Percentiles rank a stretch among this genome's conserved stretches.
Evolutionary conservation across 2,797 vertebrate genomes (phyloP).

Genomic region (Sebastes oblongus): DNA sequence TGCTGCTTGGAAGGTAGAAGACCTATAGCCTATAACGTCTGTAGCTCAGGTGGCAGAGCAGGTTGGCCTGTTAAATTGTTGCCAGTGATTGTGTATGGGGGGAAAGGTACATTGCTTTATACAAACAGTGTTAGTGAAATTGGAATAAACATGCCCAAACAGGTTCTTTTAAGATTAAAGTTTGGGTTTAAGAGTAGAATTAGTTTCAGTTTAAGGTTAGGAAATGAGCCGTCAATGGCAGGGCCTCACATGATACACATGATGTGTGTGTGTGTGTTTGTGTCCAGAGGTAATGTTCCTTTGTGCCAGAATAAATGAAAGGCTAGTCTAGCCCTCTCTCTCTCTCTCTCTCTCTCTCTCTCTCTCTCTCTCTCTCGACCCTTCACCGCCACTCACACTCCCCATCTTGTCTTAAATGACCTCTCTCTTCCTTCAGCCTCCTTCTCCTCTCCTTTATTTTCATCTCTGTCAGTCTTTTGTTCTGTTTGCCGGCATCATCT

Average conservation of each 20-base stretch:
- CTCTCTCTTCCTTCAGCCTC: not conserved
- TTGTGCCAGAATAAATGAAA: conserved; percentile 55
- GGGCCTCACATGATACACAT: not conserved
- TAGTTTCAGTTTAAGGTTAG: not conserved
- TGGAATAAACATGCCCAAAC: not conserved
- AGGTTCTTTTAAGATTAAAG: not conserved
- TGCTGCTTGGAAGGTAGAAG: not conserved
- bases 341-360: not conserved
- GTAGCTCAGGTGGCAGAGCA: not conserved
- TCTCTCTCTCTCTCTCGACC: no score
- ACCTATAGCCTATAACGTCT: not conserved
- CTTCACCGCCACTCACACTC: not conserved
- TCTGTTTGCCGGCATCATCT: not conserved
- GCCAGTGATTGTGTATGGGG: not conserved
- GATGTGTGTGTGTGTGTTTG: not conserved
- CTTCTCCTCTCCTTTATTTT: conserved; percentile 2
- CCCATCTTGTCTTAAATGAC: conserved; percentile 22
- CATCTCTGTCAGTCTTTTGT: conserved; percentile 33
- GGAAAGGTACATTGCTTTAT: accelerated
- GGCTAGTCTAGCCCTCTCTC: not conserved
- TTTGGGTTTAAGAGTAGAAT: not conserved
- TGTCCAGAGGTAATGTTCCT: conserved; percentile 38
- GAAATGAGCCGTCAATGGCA: not conserved
- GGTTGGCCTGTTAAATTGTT: not conserved
- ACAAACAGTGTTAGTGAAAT: not conserved